A percentile compares a stretch with the other conserved stretches of the same genome.
Conservation (phyloP, 2,113 vertebrate genomes). For the Panthera uncia region DNA sequence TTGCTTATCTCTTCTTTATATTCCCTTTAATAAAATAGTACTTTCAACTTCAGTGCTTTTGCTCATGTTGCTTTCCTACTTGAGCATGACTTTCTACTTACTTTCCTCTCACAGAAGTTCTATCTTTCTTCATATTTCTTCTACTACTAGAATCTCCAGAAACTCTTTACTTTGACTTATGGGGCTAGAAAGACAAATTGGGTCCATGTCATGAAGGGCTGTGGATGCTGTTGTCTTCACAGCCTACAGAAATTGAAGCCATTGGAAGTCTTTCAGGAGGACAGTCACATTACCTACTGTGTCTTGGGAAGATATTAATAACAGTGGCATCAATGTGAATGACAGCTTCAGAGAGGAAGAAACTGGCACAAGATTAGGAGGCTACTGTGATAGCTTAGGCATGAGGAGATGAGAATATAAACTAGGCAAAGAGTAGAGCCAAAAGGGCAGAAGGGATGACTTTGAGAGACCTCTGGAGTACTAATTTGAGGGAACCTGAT, state of each 20-base stretch:
- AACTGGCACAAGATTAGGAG: background rate
- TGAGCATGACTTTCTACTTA: background rate
- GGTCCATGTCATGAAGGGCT: background rate
- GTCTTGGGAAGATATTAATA: background rate
- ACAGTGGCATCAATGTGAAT: background rate
- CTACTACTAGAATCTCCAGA: background rate
- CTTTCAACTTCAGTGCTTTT: background rate
- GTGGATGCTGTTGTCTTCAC: background rate
- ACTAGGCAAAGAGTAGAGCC: background rate
- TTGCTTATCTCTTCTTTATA: constrained; percentile 16
- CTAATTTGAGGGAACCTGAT: background rate
- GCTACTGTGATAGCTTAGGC: background rate
- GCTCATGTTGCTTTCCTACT: background rate
- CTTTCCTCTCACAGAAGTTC: background rate
- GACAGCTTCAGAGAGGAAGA: background rate
- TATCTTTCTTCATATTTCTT: constrained; percentile 33
- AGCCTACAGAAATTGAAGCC: background rate
- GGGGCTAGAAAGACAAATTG: constrained; percentile 16
- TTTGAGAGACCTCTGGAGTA: background rate
- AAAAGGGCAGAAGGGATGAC: background rate
- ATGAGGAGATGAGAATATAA: background rate
- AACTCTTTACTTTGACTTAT: background rate
- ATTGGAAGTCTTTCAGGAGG: background rate
- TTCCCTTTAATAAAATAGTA: background rate
- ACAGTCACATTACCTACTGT: background rate